Percentiles rank a stretch among this genome's conserved stretches.
These are phyloP conservation scores for Portevinia maculata DNA, from an alignment of 2,888 invertebrate species.

Conservation along the genomic window DNA sequence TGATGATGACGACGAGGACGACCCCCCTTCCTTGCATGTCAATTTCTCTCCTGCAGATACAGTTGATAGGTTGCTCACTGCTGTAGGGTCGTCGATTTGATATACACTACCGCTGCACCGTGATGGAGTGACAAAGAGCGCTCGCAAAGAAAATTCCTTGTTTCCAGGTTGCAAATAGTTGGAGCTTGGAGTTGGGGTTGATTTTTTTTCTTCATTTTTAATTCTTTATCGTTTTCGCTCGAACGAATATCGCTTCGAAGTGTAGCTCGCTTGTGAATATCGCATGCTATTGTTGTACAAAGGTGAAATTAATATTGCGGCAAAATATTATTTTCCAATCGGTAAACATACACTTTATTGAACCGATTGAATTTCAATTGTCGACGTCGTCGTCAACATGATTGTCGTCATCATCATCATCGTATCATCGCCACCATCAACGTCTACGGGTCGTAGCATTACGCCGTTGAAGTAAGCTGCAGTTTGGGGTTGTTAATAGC, in stretches of 20 bases:
- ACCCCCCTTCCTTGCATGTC: constrained; percentile 59
- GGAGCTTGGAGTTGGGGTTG: constrained; percentile 14
- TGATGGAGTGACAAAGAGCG: constrained; percentile 43
- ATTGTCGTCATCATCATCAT: constrained; percentile 11
- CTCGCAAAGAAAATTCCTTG: constrained; percentile 60
- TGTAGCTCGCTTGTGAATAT: constrained; percentile 27
- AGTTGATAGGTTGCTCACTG: constrained; percentile 69
- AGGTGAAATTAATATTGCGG: constrained; percentile 76
- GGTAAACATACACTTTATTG: constrained; percentile 76
- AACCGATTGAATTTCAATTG: constrained; percentile 75
- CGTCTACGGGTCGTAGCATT: constrained; percentile 2
- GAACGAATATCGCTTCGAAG: constrained; percentile 57
- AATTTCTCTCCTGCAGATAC: constrained; percentile 54
- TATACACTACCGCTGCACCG: constrained; percentile 38
- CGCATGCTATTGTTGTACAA: constrained; percentile 63
- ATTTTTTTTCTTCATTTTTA: constrained; percentile 10
- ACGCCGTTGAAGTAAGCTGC: background rate
- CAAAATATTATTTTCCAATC: constrained; percentile 76
- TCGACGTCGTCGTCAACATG: constrained; percentile 24
- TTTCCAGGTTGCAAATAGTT: constrained; percentile 63
- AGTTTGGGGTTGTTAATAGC: constrained; percentile 5
- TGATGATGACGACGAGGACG: constrained; percentile 22
- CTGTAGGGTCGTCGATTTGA: constrained; percentile 1
- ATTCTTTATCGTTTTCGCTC: constrained; percentile 60
- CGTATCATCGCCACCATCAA: constrained; percentile 4